Conservation (phyloP, 2,888 invertebrate genomes). For the Hydrotaea cyrtoneurina region DNA sequence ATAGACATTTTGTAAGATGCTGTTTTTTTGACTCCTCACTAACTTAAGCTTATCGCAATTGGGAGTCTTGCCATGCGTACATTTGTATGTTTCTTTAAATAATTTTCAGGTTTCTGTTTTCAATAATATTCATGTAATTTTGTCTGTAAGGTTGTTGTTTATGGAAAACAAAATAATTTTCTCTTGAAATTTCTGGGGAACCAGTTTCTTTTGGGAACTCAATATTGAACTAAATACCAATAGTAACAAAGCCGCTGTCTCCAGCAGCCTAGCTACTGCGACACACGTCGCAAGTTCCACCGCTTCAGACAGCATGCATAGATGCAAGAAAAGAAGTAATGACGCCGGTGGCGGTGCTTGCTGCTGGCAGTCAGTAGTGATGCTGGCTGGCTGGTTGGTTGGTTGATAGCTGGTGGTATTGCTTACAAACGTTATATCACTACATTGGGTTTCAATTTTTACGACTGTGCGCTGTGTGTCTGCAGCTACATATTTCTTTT, state of each 20-base stretch:
- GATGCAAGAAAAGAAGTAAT: background rate
- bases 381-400: too few species aligned
- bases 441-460: constrained; percentile 54
- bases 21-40: background rate
- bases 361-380: too few species aligned
- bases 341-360: background rate
- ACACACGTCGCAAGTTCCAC: background rate
- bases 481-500: background rate
- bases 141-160: constrained; percentile 29
- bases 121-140: constrained; percentile 37
- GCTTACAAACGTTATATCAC: constrained; percentile 64
- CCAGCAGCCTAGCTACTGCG: constrained; percentile 15
- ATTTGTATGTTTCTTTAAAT: constrained; percentile 3
- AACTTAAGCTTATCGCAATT: background rate
- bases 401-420: constrained; percentile 47
- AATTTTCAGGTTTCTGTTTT: constrained; percentile 14
- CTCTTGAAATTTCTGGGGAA: constrained; percentile 56
- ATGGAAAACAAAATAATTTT: constrained; percentile 43
- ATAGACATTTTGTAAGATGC: background rate
- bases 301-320: background rate
- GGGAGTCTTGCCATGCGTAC: background rate
- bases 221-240: constrained; percentile 66
- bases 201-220: constrained; percentile 62
- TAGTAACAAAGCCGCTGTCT: constrained; percentile 34
- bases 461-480: background rate